phyloP scores from a whole-genome alignment of 2,888 invertebrate genomes.

The Tiliacea citrago region DNA sequence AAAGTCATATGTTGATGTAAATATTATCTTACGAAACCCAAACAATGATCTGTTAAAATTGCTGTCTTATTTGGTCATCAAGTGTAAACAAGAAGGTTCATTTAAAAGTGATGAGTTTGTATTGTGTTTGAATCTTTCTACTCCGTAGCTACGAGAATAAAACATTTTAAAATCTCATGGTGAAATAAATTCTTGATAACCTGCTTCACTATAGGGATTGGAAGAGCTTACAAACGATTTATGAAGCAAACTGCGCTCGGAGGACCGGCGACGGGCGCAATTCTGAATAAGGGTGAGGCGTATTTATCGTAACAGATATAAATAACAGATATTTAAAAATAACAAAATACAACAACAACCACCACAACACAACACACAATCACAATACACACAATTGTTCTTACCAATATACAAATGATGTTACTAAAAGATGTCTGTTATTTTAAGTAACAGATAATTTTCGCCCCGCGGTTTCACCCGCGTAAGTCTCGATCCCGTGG shows the following conservation, averaged over 20 bases:
- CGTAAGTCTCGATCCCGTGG: too few species aligned
- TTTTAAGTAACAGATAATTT: too few species aligned
- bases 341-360: too few species aligned
- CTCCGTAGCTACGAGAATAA: neutral
- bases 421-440: too few species aligned
- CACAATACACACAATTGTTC: too few species aligned
- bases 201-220: neutral
- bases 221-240: slow-evolving; percentile 39
- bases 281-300: neutral
- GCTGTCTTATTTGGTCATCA: neutral
- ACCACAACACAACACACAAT: too few species aligned
- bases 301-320: too few species aligned
- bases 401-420: too few species aligned
- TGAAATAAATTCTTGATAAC: slow-evolving; percentile 22
- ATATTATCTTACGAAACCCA: slow-evolving; percentile 19
- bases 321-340: too few species aligned
- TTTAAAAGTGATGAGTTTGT: neutral
- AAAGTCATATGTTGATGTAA: slow-evolving; percentile 10
- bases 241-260: slow-evolving; percentile 19
- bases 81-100: slow-evolving; percentile 10
- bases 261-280: neutral
- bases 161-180: neutral
- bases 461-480: too few species aligned
- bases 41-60: slow-evolving; percentile 20
- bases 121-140: neutral